These are phyloP conservation scores for Chymomyza costata DNA, from an alignment of 1,140 invertebrate genomes.

Conservation along the genomic window DNA sequence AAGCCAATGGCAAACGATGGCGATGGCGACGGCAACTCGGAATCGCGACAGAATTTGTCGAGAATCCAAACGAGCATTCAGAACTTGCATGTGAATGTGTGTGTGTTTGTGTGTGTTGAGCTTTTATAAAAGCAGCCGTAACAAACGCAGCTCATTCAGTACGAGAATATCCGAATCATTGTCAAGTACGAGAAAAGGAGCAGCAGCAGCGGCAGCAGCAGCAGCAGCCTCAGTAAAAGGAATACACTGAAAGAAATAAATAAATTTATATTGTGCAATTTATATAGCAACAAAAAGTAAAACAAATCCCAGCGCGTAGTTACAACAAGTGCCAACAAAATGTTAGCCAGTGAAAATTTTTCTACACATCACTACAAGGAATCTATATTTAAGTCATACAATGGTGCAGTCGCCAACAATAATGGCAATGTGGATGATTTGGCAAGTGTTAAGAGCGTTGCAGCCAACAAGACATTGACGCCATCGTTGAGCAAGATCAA, in stretches of 20 bases:
- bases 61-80: no score
- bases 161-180: slow-evolving; percentile 56
- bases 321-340: slow-evolving; percentile 51
- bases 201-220: slow-evolving; percentile 15
- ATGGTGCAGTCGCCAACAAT: slow-evolving; percentile 17
- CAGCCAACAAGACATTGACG: slow-evolving; percentile 27
- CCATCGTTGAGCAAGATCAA: slow-evolving; percentile 1
- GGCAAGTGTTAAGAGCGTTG: slow-evolving; percentile 38
- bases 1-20: background rate
- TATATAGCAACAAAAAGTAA: slow-evolving; percentile 5
- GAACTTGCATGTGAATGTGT: slow-evolving; percentile 7
- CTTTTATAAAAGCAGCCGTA: slow-evolving; percentile 70
- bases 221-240: slow-evolving; percentile 6
- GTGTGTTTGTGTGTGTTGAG: slow-evolving; percentile 21
- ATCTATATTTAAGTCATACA: slow-evolving; percentile 72
- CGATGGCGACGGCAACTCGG: slow-evolving; percentile 18
- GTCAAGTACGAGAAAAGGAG: slow-evolving; percentile 40
- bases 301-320: slow-evolving; percentile 27
- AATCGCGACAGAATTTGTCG: slow-evolving; percentile 22
- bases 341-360: slow-evolving; percentile 68
- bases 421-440: slow-evolving; percentile 43
- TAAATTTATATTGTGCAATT: no score
- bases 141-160: slow-evolving; percentile 54
- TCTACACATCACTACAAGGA: slow-evolving; percentile 63
- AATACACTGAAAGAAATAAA: slow-evolving; percentile 6